Conservation (phyloP, 2,113 vertebrate genomes). For the Leiothrix lutea region DNA sequence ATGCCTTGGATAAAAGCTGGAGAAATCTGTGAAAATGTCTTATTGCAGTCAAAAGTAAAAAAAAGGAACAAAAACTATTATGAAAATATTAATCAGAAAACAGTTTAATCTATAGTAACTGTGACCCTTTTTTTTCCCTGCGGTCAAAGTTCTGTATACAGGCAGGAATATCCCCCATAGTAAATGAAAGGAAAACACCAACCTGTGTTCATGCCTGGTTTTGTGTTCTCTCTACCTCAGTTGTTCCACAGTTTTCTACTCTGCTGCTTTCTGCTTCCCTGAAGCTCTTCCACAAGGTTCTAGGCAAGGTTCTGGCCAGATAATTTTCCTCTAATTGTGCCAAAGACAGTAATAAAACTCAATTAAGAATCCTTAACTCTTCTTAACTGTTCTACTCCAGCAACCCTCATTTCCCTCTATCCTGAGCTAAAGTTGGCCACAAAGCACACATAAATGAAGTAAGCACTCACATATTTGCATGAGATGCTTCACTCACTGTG, state of each 20-base stretch:
- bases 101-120: background rate
- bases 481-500: background rate
- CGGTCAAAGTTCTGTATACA: background rate
- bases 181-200: background rate
- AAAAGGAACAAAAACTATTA: background rate
- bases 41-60: background rate
- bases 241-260: background rate
- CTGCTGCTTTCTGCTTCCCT: background rate
- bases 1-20: background rate
- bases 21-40: background rate
- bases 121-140: background rate
- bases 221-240: background rate
- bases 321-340: background rate
- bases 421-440: background rate
- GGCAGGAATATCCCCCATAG: background rate
- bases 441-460: accelerated
- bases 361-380: background rate
- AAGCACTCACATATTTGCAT: background rate
- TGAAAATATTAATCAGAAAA: background rate
- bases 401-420: background rate
- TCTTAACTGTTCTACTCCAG: background rate
- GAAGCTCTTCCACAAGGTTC: background rate
- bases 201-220: background rate
- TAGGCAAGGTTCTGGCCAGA: background rate
- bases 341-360: background rate